These are phyloP conservation scores for Clepsis dumicolana DNA, from an alignment of 2,888 invertebrate species.

Conservation along the genomic window DNA sequence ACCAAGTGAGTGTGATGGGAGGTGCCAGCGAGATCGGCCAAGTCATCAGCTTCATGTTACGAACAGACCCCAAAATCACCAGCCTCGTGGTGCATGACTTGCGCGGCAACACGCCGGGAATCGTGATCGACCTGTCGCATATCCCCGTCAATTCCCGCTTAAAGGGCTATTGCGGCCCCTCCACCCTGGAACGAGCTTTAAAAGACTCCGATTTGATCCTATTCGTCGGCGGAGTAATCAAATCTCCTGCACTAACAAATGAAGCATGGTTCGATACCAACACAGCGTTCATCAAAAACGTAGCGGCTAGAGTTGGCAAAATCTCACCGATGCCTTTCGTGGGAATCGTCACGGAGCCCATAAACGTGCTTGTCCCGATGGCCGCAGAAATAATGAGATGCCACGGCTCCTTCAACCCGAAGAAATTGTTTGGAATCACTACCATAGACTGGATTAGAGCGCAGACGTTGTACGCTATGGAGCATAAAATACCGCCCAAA, in stretches of 20 bases:
- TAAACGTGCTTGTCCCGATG: conserved; percentile 77
- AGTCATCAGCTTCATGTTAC: conserved; percentile 84
- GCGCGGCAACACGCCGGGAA: conserved; percentile 66
- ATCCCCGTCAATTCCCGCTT: conserved; percentile 70
- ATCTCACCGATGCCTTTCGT: conserved; percentile 69
- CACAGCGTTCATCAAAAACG: conserved; percentile 66
- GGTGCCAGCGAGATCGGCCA: conserved; percentile 83
- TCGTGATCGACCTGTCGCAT: conserved; percentile 78
- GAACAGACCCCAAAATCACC: conserved; percentile 85
- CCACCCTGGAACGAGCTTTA: conserved; percentile 68
- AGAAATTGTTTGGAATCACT: conserved; percentile 90
- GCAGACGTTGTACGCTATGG: conserved; percentile 90
- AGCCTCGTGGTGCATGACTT: conserved; percentile 87
- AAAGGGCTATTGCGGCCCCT: conserved; percentile 63
- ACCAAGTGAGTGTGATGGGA: conserved; percentile 73
- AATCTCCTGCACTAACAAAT: conserved; percentile 86
- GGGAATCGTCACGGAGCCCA: conserved; percentile 77
- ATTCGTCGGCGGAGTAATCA: conserved; percentile 87
- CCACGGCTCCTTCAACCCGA: conserved; percentile 85
- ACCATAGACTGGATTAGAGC: conserved; percentile 90
- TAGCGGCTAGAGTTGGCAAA: conserved; percentile 63
- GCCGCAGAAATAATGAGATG: conserved; percentile 73
- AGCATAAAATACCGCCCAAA: conserved; percentile 87
- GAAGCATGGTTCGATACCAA: conserved; percentile 86
- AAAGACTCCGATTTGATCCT: conserved; percentile 88